Percentiles rank a stretch among this genome's conserved stretches.
phyloP scores from a whole-genome alignment of 2,888 invertebrate species.

The Panzeria rudis region DNA sequence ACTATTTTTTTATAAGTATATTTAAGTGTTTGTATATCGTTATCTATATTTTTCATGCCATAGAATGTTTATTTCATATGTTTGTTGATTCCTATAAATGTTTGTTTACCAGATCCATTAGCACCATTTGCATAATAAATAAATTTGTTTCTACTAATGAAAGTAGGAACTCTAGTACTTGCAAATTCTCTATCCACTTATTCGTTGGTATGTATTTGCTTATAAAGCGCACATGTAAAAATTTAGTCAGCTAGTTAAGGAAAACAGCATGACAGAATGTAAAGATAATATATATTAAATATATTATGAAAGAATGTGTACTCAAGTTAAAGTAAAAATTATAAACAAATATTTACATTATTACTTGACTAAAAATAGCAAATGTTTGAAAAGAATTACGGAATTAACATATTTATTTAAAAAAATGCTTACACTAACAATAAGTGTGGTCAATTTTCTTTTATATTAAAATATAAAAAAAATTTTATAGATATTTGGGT shows the following conservation, averaged over 20 bases:
- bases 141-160: conserved; percentile 14
- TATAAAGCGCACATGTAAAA: neutral
- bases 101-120: conserved; percentile 79
- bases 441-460: too few relatives aligned
- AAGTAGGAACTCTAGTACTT: neutral
- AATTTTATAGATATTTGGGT: too few relatives aligned
- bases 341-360: neutral
- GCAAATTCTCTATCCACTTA: neutral
- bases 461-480: too few relatives aligned
- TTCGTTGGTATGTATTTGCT: neutral
- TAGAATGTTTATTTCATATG: neutral
- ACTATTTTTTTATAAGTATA: neutral
- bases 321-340: neutral
- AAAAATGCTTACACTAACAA: too few relatives aligned
- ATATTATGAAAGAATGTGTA: neutral
- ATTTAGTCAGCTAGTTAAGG: neutral
- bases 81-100: conserved; percentile 58
- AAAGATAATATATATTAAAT: neutral
- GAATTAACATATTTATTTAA: neutral
- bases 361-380: neutral
- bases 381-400: neutral
- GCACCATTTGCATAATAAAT: conserved; percentile 79
- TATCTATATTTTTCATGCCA: neutral
- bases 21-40: too few relatives aligned
- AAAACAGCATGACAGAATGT: neutral